phyloP scores from a whole-genome alignment of 2,113 vertebrate species.

The Corvus moneduloides region DNA sequence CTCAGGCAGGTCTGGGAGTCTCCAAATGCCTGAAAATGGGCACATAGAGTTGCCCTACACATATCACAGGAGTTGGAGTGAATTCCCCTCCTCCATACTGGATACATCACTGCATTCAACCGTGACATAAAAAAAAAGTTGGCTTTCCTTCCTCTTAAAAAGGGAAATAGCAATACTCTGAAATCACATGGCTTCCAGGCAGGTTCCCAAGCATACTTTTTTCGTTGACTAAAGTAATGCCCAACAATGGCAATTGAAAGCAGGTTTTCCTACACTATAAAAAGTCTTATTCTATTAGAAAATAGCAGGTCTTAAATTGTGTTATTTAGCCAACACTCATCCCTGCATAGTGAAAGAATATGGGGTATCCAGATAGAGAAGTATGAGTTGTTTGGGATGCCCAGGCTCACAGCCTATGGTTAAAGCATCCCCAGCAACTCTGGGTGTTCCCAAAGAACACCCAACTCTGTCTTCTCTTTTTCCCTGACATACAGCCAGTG shows the following conservation, averaged over 20 bases:
- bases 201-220: constrained; percentile 27
- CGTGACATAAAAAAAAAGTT: constrained; percentile 3
- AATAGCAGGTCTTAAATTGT: not conserved
- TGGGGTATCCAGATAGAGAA: not conserved
- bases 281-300: not conserved
- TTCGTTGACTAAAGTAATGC: constrained; percentile 11
- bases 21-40: not conserved
- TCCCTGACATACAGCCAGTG: not conserved
- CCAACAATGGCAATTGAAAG: constrained; percentile 15
- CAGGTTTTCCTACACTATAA: not conserved
- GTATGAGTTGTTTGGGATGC: not conserved
- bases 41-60: not conserved
- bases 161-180: not conserved
- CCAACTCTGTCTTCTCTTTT: not conserved
- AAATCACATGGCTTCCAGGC: not conserved
- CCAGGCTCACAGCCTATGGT: not conserved
- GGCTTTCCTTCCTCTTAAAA: constrained; percentile 36
- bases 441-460: not conserved
- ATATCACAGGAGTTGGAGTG: not conserved
- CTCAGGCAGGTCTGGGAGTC: not conserved
- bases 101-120: not conserved
- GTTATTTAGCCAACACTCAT: not conserved
- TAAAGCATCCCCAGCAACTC: not conserved
- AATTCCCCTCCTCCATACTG: not conserved
- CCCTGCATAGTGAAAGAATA: not conserved